phyloP scores from a whole-genome alignment of 2,888 invertebrate genomes.

The Amphimallon solstitiale region DNA sequence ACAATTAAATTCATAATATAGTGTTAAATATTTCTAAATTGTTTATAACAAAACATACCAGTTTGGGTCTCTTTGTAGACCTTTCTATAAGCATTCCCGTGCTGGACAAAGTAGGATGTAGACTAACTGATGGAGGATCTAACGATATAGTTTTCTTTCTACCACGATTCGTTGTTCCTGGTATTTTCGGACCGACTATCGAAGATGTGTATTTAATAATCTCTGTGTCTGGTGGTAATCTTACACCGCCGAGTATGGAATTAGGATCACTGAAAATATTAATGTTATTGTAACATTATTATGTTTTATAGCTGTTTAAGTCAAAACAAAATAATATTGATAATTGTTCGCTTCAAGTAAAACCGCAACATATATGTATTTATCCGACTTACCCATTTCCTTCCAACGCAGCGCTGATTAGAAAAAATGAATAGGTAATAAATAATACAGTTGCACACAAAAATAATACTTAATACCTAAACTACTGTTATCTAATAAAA shows the following conservation, averaged over 20 bases:
- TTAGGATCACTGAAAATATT: conserved; percentile 76
- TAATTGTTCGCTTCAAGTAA: conserved; percentile 14
- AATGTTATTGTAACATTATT: conserved; percentile 24
- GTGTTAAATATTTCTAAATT: not conserved
- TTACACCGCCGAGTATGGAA: conserved; percentile 83
- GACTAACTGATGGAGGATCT: conserved; percentile 76
- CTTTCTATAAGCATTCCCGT: conserved; percentile 65
- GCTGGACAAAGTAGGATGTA: conserved; percentile 65
- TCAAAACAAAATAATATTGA: conserved; percentile 2
- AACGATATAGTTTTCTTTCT: conserved; percentile 89
- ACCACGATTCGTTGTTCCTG: conserved; percentile 85
- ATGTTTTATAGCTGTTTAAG: not conserved
- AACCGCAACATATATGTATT: conserved; percentile 27
- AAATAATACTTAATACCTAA: conserved; percentile 24
- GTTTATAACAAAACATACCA: conserved; percentile 53
- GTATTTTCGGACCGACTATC: conserved; percentile 85
- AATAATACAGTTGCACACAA: not conserved
- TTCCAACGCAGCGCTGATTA: conserved; percentile 75
- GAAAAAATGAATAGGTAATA: conserved; percentile 51
- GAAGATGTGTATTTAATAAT: conserved; percentile 91
- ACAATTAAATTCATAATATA: too few species aligned
- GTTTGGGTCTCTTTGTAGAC: conserved; percentile 61
- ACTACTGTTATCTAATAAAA: too few species aligned
- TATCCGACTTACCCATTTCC: conserved; percentile 69
- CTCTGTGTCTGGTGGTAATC: conserved; percentile 88